These are phyloP conservation scores for Cylindroiulus punctatus DNA, from an alignment of 2,888 invertebrate species.

Conservation along the genomic window DNA sequence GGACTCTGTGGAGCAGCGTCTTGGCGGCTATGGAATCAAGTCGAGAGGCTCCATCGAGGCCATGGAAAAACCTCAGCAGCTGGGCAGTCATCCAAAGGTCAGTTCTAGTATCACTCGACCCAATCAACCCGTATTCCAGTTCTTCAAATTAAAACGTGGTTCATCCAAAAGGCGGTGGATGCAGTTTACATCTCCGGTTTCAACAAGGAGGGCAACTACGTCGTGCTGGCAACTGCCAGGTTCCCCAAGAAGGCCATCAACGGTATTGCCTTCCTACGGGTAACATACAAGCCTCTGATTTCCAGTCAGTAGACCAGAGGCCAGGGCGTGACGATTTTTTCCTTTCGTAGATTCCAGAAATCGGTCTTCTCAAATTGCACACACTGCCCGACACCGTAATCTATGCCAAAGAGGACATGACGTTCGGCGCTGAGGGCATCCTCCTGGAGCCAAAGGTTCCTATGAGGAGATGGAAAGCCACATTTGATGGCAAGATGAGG, in stretches of 20 bases:
- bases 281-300: constrained; percentile 56
- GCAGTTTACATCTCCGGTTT: constrained; percentile 81
- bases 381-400: constrained; percentile 77
- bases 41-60: constrained; percentile 39
- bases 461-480: constrained; percentile 79
- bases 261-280: constrained; percentile 74
- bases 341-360: constrained; percentile 71
- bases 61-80: constrained; percentile 46
- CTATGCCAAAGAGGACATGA: constrained; percentile 71
- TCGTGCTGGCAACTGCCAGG: constrained; percentile 75
- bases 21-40: constrained; percentile 42
- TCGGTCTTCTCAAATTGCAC: constrained; percentile 76
- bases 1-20: neutral
- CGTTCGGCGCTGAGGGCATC: constrained; percentile 72
- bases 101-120: neutral
- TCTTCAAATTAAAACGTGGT: neutral
- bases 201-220: constrained; percentile 73
- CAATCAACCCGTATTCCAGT: no score
- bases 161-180: constrained; percentile 75
- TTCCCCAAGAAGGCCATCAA: constrained; percentile 75
- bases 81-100: constrained; percentile 47
- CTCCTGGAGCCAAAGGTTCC: constrained; percentile 74
- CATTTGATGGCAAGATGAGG: constrained; percentile 77
- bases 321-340: neutral
- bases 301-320: neutral